Evolutionary conservation across 1,140 invertebrate genomes (phyloP), one percentile per base, ranked within the genome.

Genomic region (Pachyrhynchus sulphureomaculatus): DNA sequence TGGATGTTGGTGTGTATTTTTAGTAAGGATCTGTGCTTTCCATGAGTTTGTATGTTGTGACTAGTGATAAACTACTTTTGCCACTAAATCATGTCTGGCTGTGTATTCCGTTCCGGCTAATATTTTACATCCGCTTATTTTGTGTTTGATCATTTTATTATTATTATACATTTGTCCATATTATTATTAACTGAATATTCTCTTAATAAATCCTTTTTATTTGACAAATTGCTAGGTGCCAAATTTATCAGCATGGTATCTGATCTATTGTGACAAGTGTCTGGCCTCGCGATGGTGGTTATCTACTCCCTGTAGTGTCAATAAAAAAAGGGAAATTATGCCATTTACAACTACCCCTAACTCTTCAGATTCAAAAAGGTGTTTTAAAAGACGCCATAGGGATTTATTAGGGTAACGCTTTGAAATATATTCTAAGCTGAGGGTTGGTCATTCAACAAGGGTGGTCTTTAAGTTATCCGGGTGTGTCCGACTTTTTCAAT

Each of bases 331-430:
- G n/a, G 18, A 42, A 42, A 42, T 42, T 42, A 42, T 42, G 39
- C 39, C 39, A 20, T 21, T 42, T 42, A 42, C 9, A 42, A 42
- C 39, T 12, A 42, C 15, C 39, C 39, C 18, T 18, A 41, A 41
- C 37, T 41, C 37, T 15, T 42, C n/a, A 42, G 18, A 21, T 42
- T 15, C 17, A 8, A 18, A 12, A 42, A 42, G 39, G 39, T 42
- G 39, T 20, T 42, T 15, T 42, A 18, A 42, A 42, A 21, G 18
- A 42, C 39, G 39, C 39, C 39, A 42, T 42, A 18, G 39, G 39
- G 39, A 42, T 42, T 42, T 42, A 42, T 42, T 42, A 42, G 39
- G 39, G 39, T 42, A 42, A 18, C 15, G 18, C 21, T 42, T 42
- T 42, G 39, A 42, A 42, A 42, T 42, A 42, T 42, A 20, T 5